A percentile compares a stretch with the other conserved stretches of the same genome.
phyloP scores from a whole-genome alignment of 2,113 vertebrate genomes.

The Scartelaos histophorus region DNA sequence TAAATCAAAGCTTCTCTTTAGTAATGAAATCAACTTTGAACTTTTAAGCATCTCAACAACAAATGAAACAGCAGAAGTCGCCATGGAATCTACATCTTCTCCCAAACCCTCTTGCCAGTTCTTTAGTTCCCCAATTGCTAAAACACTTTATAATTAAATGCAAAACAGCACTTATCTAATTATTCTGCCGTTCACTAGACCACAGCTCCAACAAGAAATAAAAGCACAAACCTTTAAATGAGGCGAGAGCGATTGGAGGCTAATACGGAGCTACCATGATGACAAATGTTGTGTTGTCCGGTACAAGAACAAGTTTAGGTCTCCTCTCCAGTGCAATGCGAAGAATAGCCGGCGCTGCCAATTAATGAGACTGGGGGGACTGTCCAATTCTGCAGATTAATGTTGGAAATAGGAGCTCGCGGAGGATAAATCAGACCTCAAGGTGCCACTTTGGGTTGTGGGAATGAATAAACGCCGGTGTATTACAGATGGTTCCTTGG shows the following conservation, averaged over 20 bases:
- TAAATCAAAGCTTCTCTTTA: too few relatives aligned
- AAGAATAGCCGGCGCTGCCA: conserved; percentile 27
- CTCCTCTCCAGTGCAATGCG: conserved; percentile 6
- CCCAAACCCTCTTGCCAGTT: too few relatives aligned
- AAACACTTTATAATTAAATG: neutral
- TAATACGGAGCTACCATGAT: conserved; percentile 31
- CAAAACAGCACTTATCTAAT: neutral
- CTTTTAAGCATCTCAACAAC: too few relatives aligned
- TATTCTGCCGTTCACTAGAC: neutral
- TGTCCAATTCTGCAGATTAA: conserved; percentile 49
- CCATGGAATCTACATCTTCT: too few relatives aligned
- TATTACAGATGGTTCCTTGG: conserved; percentile 26
- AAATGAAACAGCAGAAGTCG: too few relatives aligned
- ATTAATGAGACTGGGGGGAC: conserved; percentile 41
- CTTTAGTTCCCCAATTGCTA: too few relatives aligned
- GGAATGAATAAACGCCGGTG: conserved; percentile 18
- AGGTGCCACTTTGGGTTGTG: conserved; percentile 23
- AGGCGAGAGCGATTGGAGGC: conserved; percentile 40
- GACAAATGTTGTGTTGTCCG: conserved; percentile 36
- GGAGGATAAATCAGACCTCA: conserved; percentile 40
- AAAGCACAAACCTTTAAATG: neutral
- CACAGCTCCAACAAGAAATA: neutral
- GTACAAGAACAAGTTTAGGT: conserved; percentile 12
- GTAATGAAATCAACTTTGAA: too few relatives aligned
- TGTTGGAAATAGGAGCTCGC: conserved; percentile 32